These are phyloP conservation scores for Sus cebifrons DNA, from an alignment of 2,797 vertebrate genomes.

Conservation along the genomic window DNA sequence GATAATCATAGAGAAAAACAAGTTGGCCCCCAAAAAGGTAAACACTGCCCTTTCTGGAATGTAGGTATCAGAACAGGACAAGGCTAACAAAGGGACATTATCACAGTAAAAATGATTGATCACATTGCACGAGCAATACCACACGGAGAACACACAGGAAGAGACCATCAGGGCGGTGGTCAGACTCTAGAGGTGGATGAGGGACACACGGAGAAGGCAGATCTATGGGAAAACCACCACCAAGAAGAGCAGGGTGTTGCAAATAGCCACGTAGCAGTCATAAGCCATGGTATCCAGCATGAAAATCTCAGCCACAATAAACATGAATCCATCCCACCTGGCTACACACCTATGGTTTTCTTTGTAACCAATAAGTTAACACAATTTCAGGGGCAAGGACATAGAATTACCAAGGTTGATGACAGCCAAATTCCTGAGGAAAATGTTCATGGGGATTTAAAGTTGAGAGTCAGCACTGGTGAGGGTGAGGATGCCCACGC, in stretches of 20 bases:
- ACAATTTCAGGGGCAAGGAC: constrained; percentile 64
- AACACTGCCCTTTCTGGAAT: constrained; percentile 72
- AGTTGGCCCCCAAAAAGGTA: constrained; percentile 62
- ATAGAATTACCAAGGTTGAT: constrained; percentile 49
- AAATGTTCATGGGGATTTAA: constrained; percentile 52
- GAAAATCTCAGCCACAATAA: constrained; percentile 52
- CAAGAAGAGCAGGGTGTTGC: background rate
- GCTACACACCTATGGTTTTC: constrained; percentile 61
- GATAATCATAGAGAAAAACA: constrained; percentile 70
- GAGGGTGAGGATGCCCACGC: constrained; percentile 73
- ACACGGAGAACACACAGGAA: constrained; percentile 68
- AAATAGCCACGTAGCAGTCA: constrained; percentile 52
- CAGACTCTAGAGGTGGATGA: background rate
- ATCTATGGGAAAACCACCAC: background rate
- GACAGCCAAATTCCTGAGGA: constrained; percentile 43
- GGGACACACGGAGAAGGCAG: constrained; percentile 18
- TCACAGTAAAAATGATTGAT: constrained; percentile 76
- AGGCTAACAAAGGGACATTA: constrained; percentile 45
- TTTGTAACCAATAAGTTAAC: constrained; percentile 22
- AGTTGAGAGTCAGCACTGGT: constrained; percentile 55
- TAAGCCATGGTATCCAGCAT: constrained; percentile 64
- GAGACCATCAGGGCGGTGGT: background rate
- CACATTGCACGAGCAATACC: background rate
- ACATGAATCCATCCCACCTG: background rate
- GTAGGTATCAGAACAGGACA: constrained; percentile 69